phyloP scores from a whole-genome alignment of 2,888 invertebrate species.

The Drosophila anomalata region DNA sequence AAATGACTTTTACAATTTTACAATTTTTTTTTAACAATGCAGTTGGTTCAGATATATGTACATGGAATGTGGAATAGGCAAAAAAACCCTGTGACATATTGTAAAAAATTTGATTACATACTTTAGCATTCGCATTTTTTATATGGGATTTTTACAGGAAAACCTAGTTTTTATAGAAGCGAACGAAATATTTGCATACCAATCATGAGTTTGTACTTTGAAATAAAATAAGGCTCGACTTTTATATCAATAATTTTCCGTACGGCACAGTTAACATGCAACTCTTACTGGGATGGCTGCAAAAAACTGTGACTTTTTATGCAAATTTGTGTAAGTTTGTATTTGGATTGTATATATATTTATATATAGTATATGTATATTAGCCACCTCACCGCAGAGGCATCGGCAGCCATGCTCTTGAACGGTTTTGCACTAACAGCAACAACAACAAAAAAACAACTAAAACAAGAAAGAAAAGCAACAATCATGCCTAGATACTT shows the following conservation, averaged over 20 bases:
- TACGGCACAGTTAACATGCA: not conserved
- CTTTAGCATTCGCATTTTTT: not conserved
- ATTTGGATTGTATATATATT: not conserved
- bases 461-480: not conserved
- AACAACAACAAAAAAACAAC: constrained; percentile 13
- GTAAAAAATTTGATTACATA: not conserved
- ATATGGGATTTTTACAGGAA: not conserved
- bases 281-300: not conserved
- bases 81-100: not conserved
- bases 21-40: constrained; percentile 33
- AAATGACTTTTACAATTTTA: constrained; percentile 39
- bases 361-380: not conserved
- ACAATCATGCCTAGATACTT: constrained; percentile 43
- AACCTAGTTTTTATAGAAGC: not conserved
- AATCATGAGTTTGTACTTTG: not conserved
- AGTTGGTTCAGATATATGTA: not conserved
- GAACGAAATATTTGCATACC: not conserved
- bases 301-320: constrained; percentile 3
- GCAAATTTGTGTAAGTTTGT: constrained; percentile 15
- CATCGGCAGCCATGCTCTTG: constrained; percentile 52
- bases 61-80: not conserved
- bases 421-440: constrained; percentile 46
- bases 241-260: constrained; percentile 1
- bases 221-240: not conserved
- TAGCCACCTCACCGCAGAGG: constrained; percentile 1